Percentiles rank a stretch among this genome's conserved stretches.
Evolutionary conservation across 2,888 invertebrate genomes (phyloP).

Genomic region (Cyclophora punctaria): DNA sequence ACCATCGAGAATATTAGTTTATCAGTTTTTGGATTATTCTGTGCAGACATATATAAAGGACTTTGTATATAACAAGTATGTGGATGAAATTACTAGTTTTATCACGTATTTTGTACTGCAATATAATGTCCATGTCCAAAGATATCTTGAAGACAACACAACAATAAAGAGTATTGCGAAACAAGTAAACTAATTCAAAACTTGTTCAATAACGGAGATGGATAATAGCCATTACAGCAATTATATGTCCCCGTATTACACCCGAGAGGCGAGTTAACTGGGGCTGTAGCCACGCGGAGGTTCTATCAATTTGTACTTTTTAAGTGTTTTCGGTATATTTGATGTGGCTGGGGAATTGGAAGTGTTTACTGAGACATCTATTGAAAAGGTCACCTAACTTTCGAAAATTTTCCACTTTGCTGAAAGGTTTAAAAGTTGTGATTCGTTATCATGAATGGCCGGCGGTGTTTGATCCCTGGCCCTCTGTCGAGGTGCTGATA

Average conservation of each 20-base stretch:
- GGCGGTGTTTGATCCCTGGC: too few relatives aligned
- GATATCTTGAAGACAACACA: conserved; percentile 1
- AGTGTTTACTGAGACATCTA: too few relatives aligned
- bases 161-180: conserved; percentile 19
- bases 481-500: not conserved
- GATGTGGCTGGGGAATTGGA: too few relatives aligned
- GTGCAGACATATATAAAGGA: too few relatives aligned
- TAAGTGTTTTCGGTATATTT: too few relatives aligned
- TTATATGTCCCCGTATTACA: conserved; percentile 17
- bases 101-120: too few relatives aligned
- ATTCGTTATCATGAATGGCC: too few relatives aligned
- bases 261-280: not conserved
- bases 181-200: conserved; percentile 34
- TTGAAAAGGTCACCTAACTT: not conserved
- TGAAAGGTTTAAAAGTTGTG: not conserved
- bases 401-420: not conserved
- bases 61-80: too few relatives aligned
- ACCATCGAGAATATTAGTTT: too few relatives aligned
- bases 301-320: too few relatives aligned
- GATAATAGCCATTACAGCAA: conserved; percentile 38
- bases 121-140: not conserved
- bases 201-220: conserved; percentile 27
- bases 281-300: not conserved
- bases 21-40: too few relatives aligned
- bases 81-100: too few relatives aligned